Evolutionary conservation across 2,888 invertebrate species (phyloP).

Genomic region (Ornithoptera priamus): DNA sequence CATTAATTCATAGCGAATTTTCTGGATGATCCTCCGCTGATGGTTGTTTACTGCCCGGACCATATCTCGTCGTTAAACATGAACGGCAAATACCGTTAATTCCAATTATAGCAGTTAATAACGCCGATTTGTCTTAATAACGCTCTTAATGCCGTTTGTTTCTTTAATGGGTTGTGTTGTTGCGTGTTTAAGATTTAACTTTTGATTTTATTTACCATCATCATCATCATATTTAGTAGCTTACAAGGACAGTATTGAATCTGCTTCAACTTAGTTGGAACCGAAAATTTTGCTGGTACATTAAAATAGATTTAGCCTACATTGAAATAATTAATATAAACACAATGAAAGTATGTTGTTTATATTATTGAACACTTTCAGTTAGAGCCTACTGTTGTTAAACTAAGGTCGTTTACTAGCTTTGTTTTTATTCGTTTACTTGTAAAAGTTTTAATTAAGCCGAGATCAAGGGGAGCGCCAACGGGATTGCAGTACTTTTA

Average conservation of each 20-base stretch:
- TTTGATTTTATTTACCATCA: not conserved
- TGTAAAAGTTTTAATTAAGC: slow-evolving; percentile 25
- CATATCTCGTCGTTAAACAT: slow-evolving; percentile 30
- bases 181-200: slow-evolving; percentile 9
- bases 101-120: slow-evolving; percentile 31
- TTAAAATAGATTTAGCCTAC: not conserved
- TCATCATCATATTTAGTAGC: not conserved
- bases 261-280: not conserved
- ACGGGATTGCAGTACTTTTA: slow-evolving; percentile 23
- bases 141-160: slow-evolving; percentile 16
- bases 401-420: slow-evolving; percentile 9
- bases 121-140: slow-evolving; percentile 28
- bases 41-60: slow-evolving; percentile 30
- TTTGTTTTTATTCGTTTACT: slow-evolving; percentile 16
- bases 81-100: slow-evolving; percentile 30
- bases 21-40: slow-evolving; percentile 29
- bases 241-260: not conserved
- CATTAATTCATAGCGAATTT: slow-evolving; percentile 32
- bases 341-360: not conserved
- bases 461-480: slow-evolving; percentile 16
- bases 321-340: not conserved
- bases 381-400: slow-evolving; percentile 1
- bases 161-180: slow-evolving; percentile 12
- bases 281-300: not conserved
- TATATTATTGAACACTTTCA: not conserved